A percentile compares a stretch with the other conserved stretches of the same genome.
Evolutionary conservation across 2,797 vertebrate species (phyloP).

Genomic region (Poeciliopsis infans): DNA sequence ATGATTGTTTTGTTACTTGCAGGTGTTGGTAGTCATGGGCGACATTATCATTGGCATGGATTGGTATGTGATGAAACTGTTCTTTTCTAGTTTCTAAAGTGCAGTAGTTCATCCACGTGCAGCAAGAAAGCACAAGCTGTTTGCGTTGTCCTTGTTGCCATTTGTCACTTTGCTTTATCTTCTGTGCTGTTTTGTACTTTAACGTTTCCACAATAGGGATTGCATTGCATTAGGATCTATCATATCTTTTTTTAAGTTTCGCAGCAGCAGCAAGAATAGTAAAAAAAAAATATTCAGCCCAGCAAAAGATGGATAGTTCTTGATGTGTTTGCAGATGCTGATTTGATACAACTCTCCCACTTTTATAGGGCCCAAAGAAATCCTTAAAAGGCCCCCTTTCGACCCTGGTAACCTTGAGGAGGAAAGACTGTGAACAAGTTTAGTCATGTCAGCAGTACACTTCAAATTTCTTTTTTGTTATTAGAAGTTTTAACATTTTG

Average conservation of each 20-base stretch:
- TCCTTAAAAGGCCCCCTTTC: slow-evolving; percentile 31
- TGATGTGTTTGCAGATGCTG: slow-evolving; percentile 64
- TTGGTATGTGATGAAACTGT: slow-evolving; percentile 46
- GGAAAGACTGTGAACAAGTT: slow-evolving; percentile 48
- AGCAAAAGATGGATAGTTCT: slow-evolving; percentile 40
- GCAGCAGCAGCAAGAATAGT: slow-evolving; percentile 5
- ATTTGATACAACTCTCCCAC: slow-evolving; percentile 50
- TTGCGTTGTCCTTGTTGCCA: slow-evolving; percentile 47
- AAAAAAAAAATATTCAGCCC: slow-evolving; percentile 19
- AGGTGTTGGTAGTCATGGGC: neutral
- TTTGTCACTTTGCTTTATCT: slow-evolving; percentile 65
- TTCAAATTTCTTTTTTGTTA: slow-evolving; percentile 8
- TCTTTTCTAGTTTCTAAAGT: slow-evolving; percentile 56
- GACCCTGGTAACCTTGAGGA: slow-evolving; percentile 68
- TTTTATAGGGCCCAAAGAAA: slow-evolving; percentile 36
- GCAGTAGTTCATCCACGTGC: slow-evolving; percentile 45
- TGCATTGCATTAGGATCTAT: slow-evolving; percentile 56
- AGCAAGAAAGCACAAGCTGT: slow-evolving; percentile 53
- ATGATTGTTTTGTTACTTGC: neutral
- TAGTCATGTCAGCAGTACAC: slow-evolving; percentile 38
- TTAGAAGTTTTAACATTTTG: neutral
- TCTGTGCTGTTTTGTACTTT: slow-evolving; percentile 52
- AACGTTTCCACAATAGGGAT: slow-evolving; percentile 57
- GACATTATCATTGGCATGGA: slow-evolving; percentile 3
- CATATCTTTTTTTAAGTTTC: slow-evolving; percentile 62